Evolutionary conservation across 2,797 vertebrate genomes (phyloP).

Genomic region (Acanthurus leucopareius): DNA sequence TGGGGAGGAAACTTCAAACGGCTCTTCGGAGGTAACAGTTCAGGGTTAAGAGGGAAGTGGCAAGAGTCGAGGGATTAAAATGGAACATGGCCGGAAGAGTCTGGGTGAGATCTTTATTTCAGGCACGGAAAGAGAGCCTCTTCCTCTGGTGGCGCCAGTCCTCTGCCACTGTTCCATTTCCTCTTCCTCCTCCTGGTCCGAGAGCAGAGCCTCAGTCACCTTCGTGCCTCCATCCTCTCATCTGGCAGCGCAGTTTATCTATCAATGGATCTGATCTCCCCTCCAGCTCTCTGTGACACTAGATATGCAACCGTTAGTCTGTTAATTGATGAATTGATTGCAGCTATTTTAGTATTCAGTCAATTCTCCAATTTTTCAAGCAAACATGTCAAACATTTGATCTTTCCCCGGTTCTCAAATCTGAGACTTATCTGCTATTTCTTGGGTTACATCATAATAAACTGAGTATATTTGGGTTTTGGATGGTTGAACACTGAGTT

Average conservation of each 20-base stretch:
- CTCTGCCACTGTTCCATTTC: conserved; percentile 78
- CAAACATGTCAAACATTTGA: background rate
- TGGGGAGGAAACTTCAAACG: conserved; percentile 54
- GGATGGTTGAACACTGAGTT: background rate
- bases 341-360: background rate
- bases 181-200: conserved; percentile 80
- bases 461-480: background rate
- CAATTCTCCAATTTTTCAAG: background rate
- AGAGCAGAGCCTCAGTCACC: conserved; percentile 37
- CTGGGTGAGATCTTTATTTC: conserved; percentile 80
- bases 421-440: background rate
- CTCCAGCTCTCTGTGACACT: background rate
- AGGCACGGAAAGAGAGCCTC: conserved; percentile 80
- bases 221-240: conserved; percentile 33
- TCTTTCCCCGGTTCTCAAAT: background rate
- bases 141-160: conserved; percentile 81
- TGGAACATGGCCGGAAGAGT: conserved; percentile 78
- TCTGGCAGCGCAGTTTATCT: background rate
- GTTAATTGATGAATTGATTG: background rate
- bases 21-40: conserved; percentile 59
- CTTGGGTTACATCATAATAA: background rate
- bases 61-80: conserved; percentile 77
- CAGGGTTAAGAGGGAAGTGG: conserved; percentile 76
- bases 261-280: background rate
- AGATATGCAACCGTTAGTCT: background rate